A percentile compares a stretch with the other conserved stretches of the same genome.
Evolutionary conservation across 2,888 invertebrate genomes (phyloP).

Genomic region (Apotomis capreana): DNA sequence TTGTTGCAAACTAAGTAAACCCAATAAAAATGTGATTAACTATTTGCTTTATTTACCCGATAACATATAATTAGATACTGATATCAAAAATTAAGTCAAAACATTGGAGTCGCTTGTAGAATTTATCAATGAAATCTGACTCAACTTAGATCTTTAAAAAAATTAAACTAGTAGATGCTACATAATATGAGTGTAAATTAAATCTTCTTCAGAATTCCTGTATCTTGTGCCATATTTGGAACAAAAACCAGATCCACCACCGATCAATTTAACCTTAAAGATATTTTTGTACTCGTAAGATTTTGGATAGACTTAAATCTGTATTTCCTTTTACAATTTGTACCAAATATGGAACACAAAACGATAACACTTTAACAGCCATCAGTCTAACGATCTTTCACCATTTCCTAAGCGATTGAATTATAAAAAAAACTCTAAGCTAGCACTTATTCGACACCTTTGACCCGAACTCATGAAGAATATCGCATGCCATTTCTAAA

Average conservation of each 20-base stretch:
- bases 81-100: no score
- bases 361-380: neutral
- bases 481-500: constrained; percentile 97
- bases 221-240: neutral
- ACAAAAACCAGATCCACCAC: neutral
- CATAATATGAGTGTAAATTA: no score
- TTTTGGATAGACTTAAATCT: no score
- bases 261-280: no score
- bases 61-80: no score
- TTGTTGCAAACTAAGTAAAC: neutral
- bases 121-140: neutral
- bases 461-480: constrained; percentile 93
- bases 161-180: no score
- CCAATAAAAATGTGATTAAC: no score
- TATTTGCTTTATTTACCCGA: neutral
- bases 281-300: no score
- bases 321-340: neutral
- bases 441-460: constrained; percentile 76
- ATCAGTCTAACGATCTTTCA: constrained; percentile 15
- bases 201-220: neutral
- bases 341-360: neutral
- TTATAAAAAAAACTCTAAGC: constrained; percentile 25
- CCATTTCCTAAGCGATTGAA: constrained; percentile 13
- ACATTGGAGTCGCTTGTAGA: neutral
- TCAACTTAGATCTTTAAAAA: neutral